A percentile compares a stretch with the other conserved stretches of the same genome.
phyloP scores from a whole-genome alignment of 2,888 invertebrate species.

The Aphidoletes aphidimyza region DNA sequence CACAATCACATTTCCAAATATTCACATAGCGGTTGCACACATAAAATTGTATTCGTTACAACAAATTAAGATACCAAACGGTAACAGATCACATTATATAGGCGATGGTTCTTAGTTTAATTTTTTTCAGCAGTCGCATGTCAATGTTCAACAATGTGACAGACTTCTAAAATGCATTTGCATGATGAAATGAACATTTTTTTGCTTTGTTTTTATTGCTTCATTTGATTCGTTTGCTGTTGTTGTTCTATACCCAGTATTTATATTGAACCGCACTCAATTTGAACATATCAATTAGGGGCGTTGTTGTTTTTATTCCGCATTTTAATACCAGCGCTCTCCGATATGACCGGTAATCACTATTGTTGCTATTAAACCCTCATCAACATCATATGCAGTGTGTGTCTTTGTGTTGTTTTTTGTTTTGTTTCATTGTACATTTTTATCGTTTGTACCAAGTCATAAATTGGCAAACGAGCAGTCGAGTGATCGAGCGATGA shows the following conservation, averaged over 20 bases:
- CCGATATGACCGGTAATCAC: background rate
- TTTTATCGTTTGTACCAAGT: constrained; percentile 13
- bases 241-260: background rate
- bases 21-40: too few species aligned
- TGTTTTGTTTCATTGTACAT: background rate
- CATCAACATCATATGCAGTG: constrained; percentile 53
- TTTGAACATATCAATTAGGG: constrained; percentile 51
- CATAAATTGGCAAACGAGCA: background rate
- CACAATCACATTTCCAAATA: background rate
- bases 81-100: constrained; percentile 38
- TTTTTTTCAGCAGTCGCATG: background rate
- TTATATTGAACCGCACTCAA: background rate
- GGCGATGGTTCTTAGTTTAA: background rate
- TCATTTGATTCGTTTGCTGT: background rate
- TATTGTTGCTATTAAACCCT: constrained; percentile 19
- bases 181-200: constrained; percentile 24
- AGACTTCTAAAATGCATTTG: background rate
- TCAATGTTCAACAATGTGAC: constrained; percentile 1
- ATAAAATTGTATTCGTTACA: background rate
- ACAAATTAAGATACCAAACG: background rate
- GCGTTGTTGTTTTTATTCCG: constrained; percentile 1
- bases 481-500: background rate
- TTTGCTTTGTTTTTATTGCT: background rate
- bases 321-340: constrained; percentile 15
- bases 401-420: too few species aligned